Evolutionary conservation across 2,888 invertebrate genomes (phyloP).

Genomic region (Zygothrica quintamaculata): DNA sequence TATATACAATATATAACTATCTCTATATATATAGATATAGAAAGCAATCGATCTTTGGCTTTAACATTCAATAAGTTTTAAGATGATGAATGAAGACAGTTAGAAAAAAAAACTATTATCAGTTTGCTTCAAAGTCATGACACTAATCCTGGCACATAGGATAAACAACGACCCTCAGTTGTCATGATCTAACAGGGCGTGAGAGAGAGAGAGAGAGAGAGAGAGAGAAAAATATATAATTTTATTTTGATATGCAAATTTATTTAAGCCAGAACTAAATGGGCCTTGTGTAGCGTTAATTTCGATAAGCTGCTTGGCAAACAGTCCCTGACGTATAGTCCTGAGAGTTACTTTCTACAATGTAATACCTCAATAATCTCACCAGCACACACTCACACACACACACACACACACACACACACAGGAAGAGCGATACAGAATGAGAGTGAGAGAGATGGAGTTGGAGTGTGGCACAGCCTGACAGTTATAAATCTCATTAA

Average conservation of each 20-base stretch:
- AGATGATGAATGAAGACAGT: conserved; percentile 67
- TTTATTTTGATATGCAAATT: conserved; percentile 75
- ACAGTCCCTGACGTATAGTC: conserved; percentile 40
- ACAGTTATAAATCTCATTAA: conserved; percentile 80
- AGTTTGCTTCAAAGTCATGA: conserved; percentile 49
- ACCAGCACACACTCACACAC: conserved; percentile 57
- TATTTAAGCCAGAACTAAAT: conserved; percentile 72
- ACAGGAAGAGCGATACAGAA: conserved; percentile 25
- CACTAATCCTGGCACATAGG: conserved; percentile 61
- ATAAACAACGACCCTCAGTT: conserved; percentile 40
- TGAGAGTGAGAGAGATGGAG: too few relatives aligned
- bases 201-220: not conserved
- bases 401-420: conserved; percentile 1
- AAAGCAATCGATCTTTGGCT: conserved; percentile 49
- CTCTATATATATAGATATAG: too few relatives aligned
- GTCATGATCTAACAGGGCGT: not conserved
- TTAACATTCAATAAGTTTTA: conserved; percentile 38
- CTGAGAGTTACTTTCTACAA: conserved; percentile 52
- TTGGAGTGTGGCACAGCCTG: conserved; percentile 51
- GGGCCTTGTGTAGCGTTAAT: conserved; percentile 55
- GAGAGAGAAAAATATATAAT: conserved; percentile 32
- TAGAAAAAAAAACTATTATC: conserved; percentile 21
- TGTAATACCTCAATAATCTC: conserved; percentile 77
- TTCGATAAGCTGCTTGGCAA: conserved; percentile 70
- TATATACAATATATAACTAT: too few relatives aligned